Conservation (phyloP, 2,888 invertebrate species). For the Marronus borbonicus region DNA sequence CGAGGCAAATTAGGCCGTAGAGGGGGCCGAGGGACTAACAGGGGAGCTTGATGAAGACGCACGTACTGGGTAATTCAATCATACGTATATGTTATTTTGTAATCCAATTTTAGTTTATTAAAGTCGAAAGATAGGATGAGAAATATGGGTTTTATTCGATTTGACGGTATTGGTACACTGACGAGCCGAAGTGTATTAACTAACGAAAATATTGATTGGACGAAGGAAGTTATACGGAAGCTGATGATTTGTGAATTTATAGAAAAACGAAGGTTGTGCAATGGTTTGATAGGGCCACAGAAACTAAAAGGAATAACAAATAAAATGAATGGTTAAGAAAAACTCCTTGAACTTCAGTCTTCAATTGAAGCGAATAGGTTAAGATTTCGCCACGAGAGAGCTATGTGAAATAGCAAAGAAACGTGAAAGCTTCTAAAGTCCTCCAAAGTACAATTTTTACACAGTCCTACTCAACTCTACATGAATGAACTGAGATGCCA, state of each 20-base stretch:
- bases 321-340: no score
- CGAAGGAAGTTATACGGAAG: neutral
- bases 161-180: neutral
- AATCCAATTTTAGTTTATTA: conserved; percentile 22
- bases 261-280: neutral
- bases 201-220: neutral
- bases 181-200: neutral
- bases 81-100: conserved; percentile 10
- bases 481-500: no score
- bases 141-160: neutral
- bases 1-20: neutral
- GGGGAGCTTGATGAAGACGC: conserved; percentile 7
- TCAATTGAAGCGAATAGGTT: no score
- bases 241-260: neutral
- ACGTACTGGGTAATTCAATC: conserved; percentile 8
- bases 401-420: no score
- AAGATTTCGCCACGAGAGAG: no score
- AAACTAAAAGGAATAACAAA: no score
- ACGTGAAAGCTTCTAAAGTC: no score
- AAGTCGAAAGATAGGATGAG: neutral
- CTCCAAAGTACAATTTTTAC: no score
- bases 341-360: no score
- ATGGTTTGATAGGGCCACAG: neutral
- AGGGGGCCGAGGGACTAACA: neutral
- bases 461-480: no score